Percentiles rank a stretch among this genome's conserved stretches.
Conservation (phyloP, 2,888 invertebrate species). For the Trachelus tabidus region DNA sequence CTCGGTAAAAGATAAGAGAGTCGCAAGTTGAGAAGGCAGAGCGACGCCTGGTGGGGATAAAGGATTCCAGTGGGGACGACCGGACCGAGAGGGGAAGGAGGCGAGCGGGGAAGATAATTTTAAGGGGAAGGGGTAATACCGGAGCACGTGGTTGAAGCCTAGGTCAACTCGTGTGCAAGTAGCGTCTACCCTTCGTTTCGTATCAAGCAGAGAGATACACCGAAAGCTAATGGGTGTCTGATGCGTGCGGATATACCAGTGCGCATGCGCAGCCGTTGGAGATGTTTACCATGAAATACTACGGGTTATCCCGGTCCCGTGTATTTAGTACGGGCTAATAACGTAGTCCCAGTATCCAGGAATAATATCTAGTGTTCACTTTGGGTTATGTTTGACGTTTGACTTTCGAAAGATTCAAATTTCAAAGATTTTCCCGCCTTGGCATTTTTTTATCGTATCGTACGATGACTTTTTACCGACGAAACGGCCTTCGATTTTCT, state of each 20-base stretch:
- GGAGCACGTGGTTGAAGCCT: conserved; percentile 30
- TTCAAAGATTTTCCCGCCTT: neutral
- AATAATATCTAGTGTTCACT: neutral
- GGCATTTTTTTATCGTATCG: neutral
- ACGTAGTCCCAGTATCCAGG: neutral
- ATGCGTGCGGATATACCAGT: neutral
- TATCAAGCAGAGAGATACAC: neutral
- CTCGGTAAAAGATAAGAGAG: conserved; percentile 47
- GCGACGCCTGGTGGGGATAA: conserved; percentile 16
- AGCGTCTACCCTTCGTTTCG: neutral
- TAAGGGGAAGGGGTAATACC: conserved; percentile 15
- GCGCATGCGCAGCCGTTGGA: neutral
- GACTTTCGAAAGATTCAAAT: neutral
- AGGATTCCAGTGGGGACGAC: conserved; percentile 3
- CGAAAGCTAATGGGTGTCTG: neutral
- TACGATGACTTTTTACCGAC: neutral
- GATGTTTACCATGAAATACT: conserved; percentile 33
- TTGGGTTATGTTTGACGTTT: neutral
- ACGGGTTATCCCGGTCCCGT: conserved; percentile 39
- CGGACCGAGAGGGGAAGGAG: neutral
- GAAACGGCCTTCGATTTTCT: conserved; percentile 37
- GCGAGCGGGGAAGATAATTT: conserved; percentile 5
- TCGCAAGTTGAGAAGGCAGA: conserved; percentile 29
- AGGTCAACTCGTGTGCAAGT: conserved; percentile 34
- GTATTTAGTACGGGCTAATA: neutral